Base-by-base conservation (phyloP, 2,113 vertebrate genomes). In the Oxyura jamaicensis region DNA sequence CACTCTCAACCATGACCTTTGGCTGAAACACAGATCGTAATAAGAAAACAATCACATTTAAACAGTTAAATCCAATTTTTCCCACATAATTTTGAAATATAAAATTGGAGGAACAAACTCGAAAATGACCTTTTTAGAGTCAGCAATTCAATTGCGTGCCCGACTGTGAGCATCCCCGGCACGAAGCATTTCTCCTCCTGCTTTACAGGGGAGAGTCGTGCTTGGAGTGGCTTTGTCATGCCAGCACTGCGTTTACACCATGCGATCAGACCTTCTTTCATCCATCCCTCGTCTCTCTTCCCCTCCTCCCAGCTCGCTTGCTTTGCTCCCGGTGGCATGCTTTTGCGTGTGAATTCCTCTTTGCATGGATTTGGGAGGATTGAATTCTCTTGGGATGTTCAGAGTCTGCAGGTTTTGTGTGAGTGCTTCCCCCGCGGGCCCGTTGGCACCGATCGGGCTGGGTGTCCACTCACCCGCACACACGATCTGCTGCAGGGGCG, bases 291-390 rank as follows among this genome's bases (percentile, higher is more conserved):
- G 1, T 79, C 78, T 90, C 88, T 85, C 83, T 94, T 93, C 50
- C 74, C 62, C 67, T 76, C 79, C 95, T 88, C 59, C 74, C 67
- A 50, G 90, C 91, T 93, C 39, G 83, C 95, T 95, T 71, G 93
- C 91, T 96, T 94, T 90, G 81, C 93, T 95, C 86, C 91, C 0
- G 90, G 89, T 95, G 96, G 97, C 96, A 97, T 97, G 97, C 92
- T 95, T 93, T 53, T 63, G 93, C 90, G 90, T 95, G 96, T 97
- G 93, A 97, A 90, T 91, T 86, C 91, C 85, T 93, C 92, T 92
- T 95, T 97, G 96, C 96, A 97, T 97, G 97, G 94, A 77, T 86
- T 86, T 93, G 94, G 96, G 96, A 95, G 96, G 90, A 93, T 83
- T 88, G 82, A 93, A 60, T 87, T 93, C 95, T 97, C 79, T 39